Base-by-base conservation (phyloP, 2,797 vertebrate species). In the Mallotus villosus region DNA sequence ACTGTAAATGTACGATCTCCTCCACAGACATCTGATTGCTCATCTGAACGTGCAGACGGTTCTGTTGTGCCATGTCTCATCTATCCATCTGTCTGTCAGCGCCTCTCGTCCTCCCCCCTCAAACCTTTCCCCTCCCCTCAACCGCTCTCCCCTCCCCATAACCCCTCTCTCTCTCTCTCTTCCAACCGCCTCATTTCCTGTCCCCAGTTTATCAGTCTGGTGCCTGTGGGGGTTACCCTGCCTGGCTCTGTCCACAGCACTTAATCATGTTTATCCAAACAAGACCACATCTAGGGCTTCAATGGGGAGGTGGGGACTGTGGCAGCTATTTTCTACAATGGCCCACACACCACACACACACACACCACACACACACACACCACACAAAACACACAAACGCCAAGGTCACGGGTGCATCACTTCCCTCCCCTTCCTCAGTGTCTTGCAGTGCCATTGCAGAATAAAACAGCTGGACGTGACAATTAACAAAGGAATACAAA, bases 401-500 rank as follows among this genome's bases (percentile, higher is more conserved):
- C 41, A 73, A 25, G 58, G 25, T 61, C 34, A 68, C 21, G 22
- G 17, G 24, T 57, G 32, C 37, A 16, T 29, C 29, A 22, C 8
- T 70, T 7, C 19, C 22, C 27, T 12, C 21, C 17, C 17, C 72
- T 74, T 59, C 25, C 55, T 66, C 7, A 32, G 74, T 76, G 53
- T 79, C 70, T 49, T 41, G 63, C 59, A 55, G 65, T 68, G 75
- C 70, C 77, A 68, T 71, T 68, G 19, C 19, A 67, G 60, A 68
- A 57, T 78, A 12, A 46, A 46, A 77, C 82, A 78, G 78, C 82
- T 79, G 74, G 68, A 32, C 75, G 76, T 79, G 78, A 86, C 80
- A 77, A 81, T 81, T 76, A 79, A 79, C 78, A 82, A 77, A 71
- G 51, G 76, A 66, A 62, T 60, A 81, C 71, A 81, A 79, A 85